Evolutionary conservation across 2,888 invertebrate species (phyloP), one percentile per base, ranked within the genome.

Genomic region (Archips crataeganus): DNA sequence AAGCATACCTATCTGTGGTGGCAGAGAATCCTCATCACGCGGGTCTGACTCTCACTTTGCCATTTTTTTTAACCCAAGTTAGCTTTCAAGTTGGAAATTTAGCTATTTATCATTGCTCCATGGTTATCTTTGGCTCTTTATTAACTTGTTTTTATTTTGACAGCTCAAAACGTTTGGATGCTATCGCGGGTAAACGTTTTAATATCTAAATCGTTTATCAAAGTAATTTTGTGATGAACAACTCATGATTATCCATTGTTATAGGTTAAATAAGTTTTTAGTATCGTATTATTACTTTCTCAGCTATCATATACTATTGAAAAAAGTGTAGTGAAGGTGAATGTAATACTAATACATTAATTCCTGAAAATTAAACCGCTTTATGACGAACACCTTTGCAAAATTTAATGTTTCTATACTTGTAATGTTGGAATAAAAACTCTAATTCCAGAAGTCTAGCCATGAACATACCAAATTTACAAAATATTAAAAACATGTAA

Each of bases 101-200:
- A 45, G 54, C 51, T 10, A 66, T 71, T 62, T 66, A 71, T 71
- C 71, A 67, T 71, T 51, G 45, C 11, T 54, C 15, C 8, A 47
- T 57, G 32, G 54, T 71, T 71, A 67, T 71, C 71, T 67, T 51
- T 67, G 54, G 11, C 51, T 61, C 54, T 71, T 71, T 61, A 71
- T 71, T 66, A 66, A 67, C 60, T 65, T 71, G 66, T 67, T 71
- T 71, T 67, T 61, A 66, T 66, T 71, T 66, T 51, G 49, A 65
- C 54, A 47, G 71, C 13, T 47, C 15, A 34, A 62, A 62, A 69
- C 13, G 11, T 10, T 11, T 23, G 9, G 39, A 42, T 60, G 47
- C 36, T 65, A 65, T 71, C 59, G 15, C 23, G 9, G 42, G 45
- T 70, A 32, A 70, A 57, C 63, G 63, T 45, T 63, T 34, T 45